phyloP scores from a whole-genome alignment of 2,797 vertebrate species.

The Gymnothorax reevesii region DNA sequence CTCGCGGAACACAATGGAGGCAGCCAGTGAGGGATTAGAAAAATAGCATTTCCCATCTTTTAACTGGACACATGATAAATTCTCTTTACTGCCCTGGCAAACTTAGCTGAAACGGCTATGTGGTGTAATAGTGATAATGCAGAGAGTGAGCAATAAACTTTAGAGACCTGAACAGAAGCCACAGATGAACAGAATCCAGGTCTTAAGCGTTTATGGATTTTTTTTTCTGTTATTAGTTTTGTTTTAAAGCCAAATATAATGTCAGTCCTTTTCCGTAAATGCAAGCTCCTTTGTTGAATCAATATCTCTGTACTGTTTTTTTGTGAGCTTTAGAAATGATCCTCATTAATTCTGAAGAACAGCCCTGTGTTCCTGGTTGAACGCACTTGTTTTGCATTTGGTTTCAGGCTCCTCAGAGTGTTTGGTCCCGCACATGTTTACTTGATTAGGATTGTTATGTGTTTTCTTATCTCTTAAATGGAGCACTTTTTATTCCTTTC shows the following conservation, averaged over 20 bases:
- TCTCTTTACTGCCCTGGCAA: not conserved
- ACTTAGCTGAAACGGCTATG: not conserved
- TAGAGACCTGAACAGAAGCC: not conserved
- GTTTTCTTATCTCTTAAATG: not conserved
- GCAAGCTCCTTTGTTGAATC: not conserved
- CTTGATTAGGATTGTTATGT: not conserved
- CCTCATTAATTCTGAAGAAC: not conserved
- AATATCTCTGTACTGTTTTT: not conserved
- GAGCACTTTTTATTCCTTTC: not conserved
- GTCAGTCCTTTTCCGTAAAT: not conserved
- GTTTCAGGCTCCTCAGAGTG: not conserved
- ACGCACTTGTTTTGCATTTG: not conserved
- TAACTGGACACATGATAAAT: not conserved
- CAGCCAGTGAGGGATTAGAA: not conserved
- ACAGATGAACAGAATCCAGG: not conserved
- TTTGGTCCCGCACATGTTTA: not conserved
- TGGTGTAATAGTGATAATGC: not conserved
- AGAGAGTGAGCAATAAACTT: not conserved
- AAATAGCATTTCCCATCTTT: not conserved
- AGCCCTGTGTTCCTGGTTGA: not conserved
- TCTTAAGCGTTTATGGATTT: not conserved
- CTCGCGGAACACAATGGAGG: not conserved
- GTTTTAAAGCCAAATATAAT: not conserved
- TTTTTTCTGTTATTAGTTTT: not conserved
- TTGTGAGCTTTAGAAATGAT: not conserved